Base-by-base conservation (phyloP, 2,113 vertebrate species). In the Baryphthengus martii region DNA sequence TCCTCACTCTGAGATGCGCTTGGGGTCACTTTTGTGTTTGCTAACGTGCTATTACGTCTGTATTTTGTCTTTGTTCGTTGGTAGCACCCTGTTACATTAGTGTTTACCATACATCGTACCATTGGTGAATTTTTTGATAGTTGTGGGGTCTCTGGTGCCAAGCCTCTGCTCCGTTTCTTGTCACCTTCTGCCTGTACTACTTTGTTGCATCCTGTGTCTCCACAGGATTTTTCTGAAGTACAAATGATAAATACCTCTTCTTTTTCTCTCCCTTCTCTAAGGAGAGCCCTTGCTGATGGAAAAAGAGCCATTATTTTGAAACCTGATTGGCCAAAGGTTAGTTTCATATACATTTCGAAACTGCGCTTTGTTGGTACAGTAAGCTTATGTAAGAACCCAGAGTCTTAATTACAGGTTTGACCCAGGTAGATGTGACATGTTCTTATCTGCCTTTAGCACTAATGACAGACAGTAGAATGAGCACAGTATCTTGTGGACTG, bases 251-350 rank as follows among this genome's bases (percentile, higher is more conserved):
- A 66, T 67, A 35, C 2, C 13, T 77, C 5, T 76, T 73, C 4
- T 65, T 50, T 61, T 53, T 62, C 45, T 14, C 56, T 89, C 50
- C 37, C 61, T 88, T 73, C 45, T 96, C 95, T 72, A 96, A 99
- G 99, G 97, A 99, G 97, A 96, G 99, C 99, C 2, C 91, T 98
- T 33, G 91, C 95, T 49, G 99, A 99, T 98, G 99, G 99, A 62
- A 99, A 99, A 96, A 98, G 99, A 90, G 99, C 99, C 21, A 97
- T 86, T 66, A 74, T 99, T 85, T 96, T 99, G 76, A 98, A 99
- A 81, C 98, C 98, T n/a, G 92, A 91, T 13, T 99, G 99, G 99
- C 97, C 98, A 53, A 99, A 99, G 99, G 99, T 99, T 97, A 74
- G 95, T 96, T 81, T 90, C 71, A 49, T 88, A 19, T 28, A 3